A percentile compares a stretch with the other conserved stretches of the same genome.
phyloP scores from a whole-genome alignment of 1,140 invertebrate genomes.

The Bombus pyrosoma region DNA sequence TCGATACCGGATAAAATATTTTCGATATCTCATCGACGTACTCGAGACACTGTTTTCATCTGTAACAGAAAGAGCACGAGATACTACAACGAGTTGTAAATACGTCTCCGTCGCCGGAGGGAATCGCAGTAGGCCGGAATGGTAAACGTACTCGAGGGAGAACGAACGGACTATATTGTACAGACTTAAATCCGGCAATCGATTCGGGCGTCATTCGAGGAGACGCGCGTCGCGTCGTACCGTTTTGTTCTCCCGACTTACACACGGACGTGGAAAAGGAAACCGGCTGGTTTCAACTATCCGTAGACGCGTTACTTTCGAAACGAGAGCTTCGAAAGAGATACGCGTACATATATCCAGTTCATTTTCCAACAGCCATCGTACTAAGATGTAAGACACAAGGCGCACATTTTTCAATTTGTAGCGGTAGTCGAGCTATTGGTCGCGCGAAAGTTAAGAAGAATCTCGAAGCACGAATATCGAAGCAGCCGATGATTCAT shows the following conservation, averaged over 20 bases:
- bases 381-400: neutral
- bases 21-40: constrained; percentile 9
- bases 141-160: constrained; percentile 23
- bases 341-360: neutral
- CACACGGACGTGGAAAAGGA: constrained; percentile 26
- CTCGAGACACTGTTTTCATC: constrained; percentile 6
- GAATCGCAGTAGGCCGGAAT: constrained; percentile 16
- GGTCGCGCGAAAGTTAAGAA: constrained; percentile 4
- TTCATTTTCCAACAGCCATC: neutral
- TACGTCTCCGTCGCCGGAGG: constrained; percentile 23
- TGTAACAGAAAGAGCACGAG: neutral
- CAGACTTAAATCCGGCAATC: constrained; percentile 60
- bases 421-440: constrained; percentile 31
- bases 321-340: neutral
- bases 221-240: constrained; percentile 34
- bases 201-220: constrained; percentile 46
- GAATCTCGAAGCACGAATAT: constrained; percentile 4
- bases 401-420: constrained; percentile 47
- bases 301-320: constrained; percentile 22
- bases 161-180: constrained; percentile 15
- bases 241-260: constrained; percentile 36
- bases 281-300: neutral
- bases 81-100: neutral
- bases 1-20: constrained; percentile 23
- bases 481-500: constrained; percentile 15